Evolutionary conservation across 2,797 vertebrate genomes (phyloP), one percentile per base, ranked within the genome.

Genomic region (Enteromius thamalakanensis): DNA sequence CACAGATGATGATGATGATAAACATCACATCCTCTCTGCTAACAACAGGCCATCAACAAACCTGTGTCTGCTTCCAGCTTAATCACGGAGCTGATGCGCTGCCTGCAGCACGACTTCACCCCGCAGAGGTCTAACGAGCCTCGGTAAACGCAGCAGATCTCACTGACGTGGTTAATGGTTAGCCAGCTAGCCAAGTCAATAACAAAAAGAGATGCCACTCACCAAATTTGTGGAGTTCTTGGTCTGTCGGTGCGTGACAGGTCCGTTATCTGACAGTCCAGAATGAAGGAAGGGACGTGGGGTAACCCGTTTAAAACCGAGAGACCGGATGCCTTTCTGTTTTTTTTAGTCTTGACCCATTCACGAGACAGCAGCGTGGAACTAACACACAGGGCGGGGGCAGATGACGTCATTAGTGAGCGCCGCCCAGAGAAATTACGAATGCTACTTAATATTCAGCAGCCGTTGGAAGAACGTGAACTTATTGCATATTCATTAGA

Each of bases 321-420:
- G n/a, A 42, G 23, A 51, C 34, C 47, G 47, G 71, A 42, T 15
- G 12, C 14, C 4, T 34, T 72, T 42, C 11, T 19, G 0, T 12
- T 21, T 32, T 53, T 72, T 53, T 34, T 11, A 15, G 45, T 65
- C 34, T 55, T 58, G 62, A 76, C 49, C 72, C 81, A 82, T 76
- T 82, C 72, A 82, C 71, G n/a, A 82, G 62, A 82, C 72, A 58
- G 81, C 72, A 17, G 62, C 81, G 81, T 68, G 62, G 8, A 45
- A 17, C 34, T 7, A 19, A 32, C 17, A 32, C 17, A 7, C 3
- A 2, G 64, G 62, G 72, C 62, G 34, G 81, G 47, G 81, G 15
- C 12, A 19, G 4, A 12, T 82, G 37, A 10, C 72, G 62, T 82
- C 81, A 76, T 45, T 17, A 11, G 7, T 17, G 4, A 68, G 72